A percentile compares a stretch with the other conserved stretches of the same genome.
These are phyloP conservation scores for Hypsibius dujardini DNA, from an alignment of 1,140 invertebrate genomes.

Conservation along the genomic window DNA sequence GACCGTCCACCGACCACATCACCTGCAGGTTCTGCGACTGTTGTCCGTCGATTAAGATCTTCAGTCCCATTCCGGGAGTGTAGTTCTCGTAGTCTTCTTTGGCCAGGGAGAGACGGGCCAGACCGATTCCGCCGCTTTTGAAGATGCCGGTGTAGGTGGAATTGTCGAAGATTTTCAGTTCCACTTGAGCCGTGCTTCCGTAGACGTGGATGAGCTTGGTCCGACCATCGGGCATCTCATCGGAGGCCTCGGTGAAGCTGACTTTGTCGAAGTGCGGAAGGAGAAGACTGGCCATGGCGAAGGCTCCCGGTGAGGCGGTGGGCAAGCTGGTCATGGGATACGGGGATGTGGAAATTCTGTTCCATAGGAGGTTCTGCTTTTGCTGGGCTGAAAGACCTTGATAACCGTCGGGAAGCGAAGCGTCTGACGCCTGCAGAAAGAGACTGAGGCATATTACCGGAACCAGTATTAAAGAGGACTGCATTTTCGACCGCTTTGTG, in stretches of 20 bases:
- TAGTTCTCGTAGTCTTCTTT: background rate
- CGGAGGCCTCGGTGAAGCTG: background rate
- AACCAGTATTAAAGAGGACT: too few relatives aligned
- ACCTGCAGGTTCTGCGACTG: background rate
- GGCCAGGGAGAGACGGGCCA: background rate
- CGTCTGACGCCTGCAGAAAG: background rate
- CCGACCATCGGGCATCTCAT: background rate
- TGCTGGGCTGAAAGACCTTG: background rate
- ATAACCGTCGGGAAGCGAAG: background rate
- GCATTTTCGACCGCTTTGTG: too few relatives aligned
- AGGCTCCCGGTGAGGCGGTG: background rate
- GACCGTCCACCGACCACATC: background rate
- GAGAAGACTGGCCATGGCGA: background rate
- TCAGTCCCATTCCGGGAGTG: conserved; percentile 6
- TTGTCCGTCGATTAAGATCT: background rate
- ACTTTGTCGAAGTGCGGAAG: background rate
- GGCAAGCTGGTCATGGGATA: background rate
- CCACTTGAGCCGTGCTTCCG: background rate
- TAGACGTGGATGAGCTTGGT: background rate
- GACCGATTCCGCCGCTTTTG: background rate
- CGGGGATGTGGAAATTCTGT: background rate
- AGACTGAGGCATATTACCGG: too few relatives aligned
- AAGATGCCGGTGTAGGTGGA: conserved; percentile 11
- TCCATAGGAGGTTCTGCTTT: conserved; percentile 4
- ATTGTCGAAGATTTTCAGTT: background rate